Conservation (phyloP, 2,888 invertebrate species). For the Pseudoips prasinana region DNA sequence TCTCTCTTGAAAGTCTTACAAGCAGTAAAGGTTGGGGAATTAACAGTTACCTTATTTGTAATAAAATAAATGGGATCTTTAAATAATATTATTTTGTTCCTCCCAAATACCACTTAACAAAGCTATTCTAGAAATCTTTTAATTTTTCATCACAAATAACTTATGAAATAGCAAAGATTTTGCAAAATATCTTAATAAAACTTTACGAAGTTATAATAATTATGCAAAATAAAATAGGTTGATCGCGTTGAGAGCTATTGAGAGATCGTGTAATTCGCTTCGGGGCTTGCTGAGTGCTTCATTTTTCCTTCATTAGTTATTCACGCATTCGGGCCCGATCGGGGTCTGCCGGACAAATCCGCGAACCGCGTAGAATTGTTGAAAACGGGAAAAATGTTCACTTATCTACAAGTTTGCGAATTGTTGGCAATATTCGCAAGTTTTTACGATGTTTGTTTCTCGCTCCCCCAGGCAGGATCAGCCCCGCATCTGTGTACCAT, state of each 20-base stretch:
- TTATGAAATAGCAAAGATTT: constrained; percentile 38
- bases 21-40: too few species aligned
- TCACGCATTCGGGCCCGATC: constrained; percentile 33
- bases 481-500: constrained; percentile 64
- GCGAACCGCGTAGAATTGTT: constrained; percentile 39
- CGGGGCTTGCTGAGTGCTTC: constrained; percentile 38
- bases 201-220: constrained; percentile 47
- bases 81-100: too few species aligned
- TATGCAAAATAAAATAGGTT: constrained; percentile 52
- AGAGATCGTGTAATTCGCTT: constrained; percentile 36
- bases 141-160: constrained; percentile 43
- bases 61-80: too few species aligned
- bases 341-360: constrained; percentile 31
- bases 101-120: too few species aligned
- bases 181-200: constrained; percentile 45
- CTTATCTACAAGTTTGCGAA: constrained; percentile 58
- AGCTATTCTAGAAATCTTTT: background rate
- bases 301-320: constrained; percentile 53
- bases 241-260: constrained; percentile 39
- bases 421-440: constrained; percentile 62
- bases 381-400: constrained; percentile 50
- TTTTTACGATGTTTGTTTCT: constrained; percentile 67
- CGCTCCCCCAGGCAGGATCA: constrained; percentile 50
- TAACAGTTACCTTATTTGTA: too few species aligned
- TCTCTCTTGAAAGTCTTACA: too few species aligned